These are phyloP conservation scores for Trachelus stipa DNA, from an alignment of 2,888 invertebrate species.

Conservation along the genomic window DNA sequence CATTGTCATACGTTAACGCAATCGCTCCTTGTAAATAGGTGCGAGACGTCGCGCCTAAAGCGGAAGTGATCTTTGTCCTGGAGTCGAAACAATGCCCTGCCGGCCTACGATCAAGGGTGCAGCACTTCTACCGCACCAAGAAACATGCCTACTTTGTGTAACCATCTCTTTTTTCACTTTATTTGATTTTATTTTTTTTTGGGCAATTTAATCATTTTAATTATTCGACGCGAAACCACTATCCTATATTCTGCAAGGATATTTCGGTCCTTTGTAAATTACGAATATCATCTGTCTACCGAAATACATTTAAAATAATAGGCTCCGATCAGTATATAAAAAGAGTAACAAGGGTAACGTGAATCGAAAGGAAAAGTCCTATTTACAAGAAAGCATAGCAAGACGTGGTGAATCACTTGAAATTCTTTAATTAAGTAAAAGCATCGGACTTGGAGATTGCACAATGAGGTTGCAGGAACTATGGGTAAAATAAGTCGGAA, in stretches of 20 bases:
- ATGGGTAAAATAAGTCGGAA: neutral
- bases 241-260: neutral
- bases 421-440: neutral
- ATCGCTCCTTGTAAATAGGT: neutral
- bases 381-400: neutral
- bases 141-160: neutral
- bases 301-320: neutral
- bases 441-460: neutral
- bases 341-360: neutral
- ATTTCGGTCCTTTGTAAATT: neutral
- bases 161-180: neutral
- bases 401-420: neutral
- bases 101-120: constrained; percentile 26
- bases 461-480: neutral
- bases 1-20: neutral
- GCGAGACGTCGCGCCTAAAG: neutral
- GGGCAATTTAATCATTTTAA: neutral
- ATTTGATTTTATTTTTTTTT: neutral
- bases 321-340: neutral
- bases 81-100: constrained; percentile 26
- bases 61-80: constrained; percentile 13
- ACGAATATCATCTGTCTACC: neutral
- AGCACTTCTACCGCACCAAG: constrained; percentile 12
- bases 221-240: too few species aligned
- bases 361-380: neutral